A percentile compares a stretch with the other conserved stretches of the same genome.
These are phyloP conservation scores for Phataginus tetradactyla DNA, from an alignment of 2,797 vertebrate genomes.

Conservation along the genomic window DNA sequence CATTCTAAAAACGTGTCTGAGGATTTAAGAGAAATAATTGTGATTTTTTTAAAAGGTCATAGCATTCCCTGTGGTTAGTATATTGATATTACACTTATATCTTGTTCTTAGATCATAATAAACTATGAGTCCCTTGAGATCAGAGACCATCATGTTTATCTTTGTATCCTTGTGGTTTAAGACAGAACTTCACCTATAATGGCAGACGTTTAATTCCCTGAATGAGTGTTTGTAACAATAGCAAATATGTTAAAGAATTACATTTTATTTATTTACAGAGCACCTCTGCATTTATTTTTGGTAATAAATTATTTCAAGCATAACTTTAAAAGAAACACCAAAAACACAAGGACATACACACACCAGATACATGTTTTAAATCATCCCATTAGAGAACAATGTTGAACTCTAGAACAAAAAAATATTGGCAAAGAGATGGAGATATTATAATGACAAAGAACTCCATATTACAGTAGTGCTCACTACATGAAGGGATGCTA, in stretches of 20 bases:
- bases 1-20: conserved; percentile 73
- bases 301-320: conserved; percentile 19
- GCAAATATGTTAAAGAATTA: not conserved
- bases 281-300: not conserved
- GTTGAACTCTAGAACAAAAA: not conserved
- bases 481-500: not conserved
- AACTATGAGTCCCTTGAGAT: not conserved
- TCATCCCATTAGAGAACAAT: not conserved
- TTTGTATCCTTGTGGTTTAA: not conserved
- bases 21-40: conserved; percentile 71
- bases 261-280: conserved; percentile 32
- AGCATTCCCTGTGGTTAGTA: conserved; percentile 62
- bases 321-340: not conserved
- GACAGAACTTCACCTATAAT: not conserved
- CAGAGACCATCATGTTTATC: not conserved
- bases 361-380: not conserved
- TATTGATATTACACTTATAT: conserved; percentile 73
- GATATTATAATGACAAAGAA: conserved; percentile 1
- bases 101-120: conserved; percentile 21
- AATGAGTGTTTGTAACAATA: conserved; percentile 24
- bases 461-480: not conserved
- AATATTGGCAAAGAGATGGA: not conserved
- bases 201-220: not conserved
- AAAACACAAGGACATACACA: not conserved
- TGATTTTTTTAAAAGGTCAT: conserved; percentile 39